These are phyloP conservation scores for Rousettus madagascariensis DNA, from an alignment of 2,797 vertebrate genomes.

Conservation along the genomic window DNA sequence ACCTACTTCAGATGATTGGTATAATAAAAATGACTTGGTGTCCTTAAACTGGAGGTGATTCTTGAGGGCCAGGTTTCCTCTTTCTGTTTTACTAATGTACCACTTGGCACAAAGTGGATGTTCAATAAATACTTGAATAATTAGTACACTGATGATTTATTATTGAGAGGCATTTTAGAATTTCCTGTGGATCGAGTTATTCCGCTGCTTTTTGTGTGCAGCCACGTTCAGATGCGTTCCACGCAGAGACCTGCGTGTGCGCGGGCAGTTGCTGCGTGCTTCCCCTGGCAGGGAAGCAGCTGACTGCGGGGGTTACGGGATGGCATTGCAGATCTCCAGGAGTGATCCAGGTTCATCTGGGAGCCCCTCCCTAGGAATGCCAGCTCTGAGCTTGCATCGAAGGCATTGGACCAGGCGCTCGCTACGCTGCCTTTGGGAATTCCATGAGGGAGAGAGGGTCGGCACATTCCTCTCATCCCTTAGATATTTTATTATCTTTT, in stretches of 20 bases:
- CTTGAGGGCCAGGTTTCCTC: neutral
- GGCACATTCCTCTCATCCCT: slow-evolving; percentile 76
- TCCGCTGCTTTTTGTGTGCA: neutral
- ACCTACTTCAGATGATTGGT: neutral
- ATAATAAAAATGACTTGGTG: neutral
- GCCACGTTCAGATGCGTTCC: neutral
- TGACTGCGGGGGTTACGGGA: slow-evolving; percentile 81
- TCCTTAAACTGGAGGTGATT: neutral
- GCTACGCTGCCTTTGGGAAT: slow-evolving; percentile 66
- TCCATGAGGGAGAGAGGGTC: slow-evolving; percentile 55
- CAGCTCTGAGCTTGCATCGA: slow-evolving; percentile 46
- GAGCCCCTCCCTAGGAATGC: slow-evolving; percentile 71
- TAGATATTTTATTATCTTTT: slow-evolving; percentile 65
- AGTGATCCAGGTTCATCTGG: slow-evolving; percentile 67
- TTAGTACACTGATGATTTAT: neutral
- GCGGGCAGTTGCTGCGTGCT: slow-evolving; percentile 82
- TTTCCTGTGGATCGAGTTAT: neutral
- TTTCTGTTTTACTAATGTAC: neutral
- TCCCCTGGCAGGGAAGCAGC: slow-evolving; percentile 77
- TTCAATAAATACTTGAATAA: slow-evolving; percentile 36
- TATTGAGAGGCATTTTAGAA: neutral
- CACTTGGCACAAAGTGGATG: neutral
- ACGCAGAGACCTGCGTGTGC: neutral
- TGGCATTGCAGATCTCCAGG: slow-evolving; percentile 76
- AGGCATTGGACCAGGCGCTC: slow-evolving; percentile 74